Conservation (phyloP, 2,113 vertebrate genomes). For the Oncorhynchus tshawytscha region DNA sequence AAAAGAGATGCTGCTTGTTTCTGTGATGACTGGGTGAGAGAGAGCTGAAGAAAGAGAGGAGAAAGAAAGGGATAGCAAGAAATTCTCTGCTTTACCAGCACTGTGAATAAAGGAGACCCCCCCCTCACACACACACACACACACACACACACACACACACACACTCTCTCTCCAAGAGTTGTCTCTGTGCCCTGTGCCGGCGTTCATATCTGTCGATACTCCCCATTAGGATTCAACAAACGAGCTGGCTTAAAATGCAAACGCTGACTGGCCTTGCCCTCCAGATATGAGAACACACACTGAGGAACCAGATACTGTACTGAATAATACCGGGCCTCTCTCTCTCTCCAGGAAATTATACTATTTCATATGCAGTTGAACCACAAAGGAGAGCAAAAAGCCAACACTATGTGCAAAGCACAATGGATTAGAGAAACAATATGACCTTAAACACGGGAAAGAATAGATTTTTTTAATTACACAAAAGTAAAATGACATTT, state of each 20-base stretch:
- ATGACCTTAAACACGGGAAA: slow-evolving; percentile 22
- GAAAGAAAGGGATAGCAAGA: not conserved
- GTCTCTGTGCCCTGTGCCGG: slow-evolving; percentile 34
- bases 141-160: no score
- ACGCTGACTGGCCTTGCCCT: slow-evolving; percentile 47
- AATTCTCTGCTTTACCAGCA: no score
- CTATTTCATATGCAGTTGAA: slow-evolving; percentile 38
- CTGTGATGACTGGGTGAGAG: not conserved
- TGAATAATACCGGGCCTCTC: slow-evolving; percentile 46
- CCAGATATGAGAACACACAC: slow-evolving; percentile 61
- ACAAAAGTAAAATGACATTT: not conserved
- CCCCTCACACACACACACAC: no score
- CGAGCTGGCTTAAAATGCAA: slow-evolving; percentile 68
- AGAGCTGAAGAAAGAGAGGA: not conserved
- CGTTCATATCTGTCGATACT: slow-evolving; percentile 61
- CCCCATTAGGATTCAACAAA: slow-evolving; percentile 66
- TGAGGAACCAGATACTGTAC: slow-evolving; percentile 47
- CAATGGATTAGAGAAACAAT: slow-evolving; percentile 24
- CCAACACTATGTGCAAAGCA: not conserved
- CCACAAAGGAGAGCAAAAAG: slow-evolving; percentile 29
- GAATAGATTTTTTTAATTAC: not conserved
- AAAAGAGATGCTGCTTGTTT: no score
- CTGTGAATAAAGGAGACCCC: no score
- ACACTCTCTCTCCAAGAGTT: not conserved
- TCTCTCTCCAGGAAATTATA: slow-evolving; percentile 42